Conservation (phyloP, 2,888 invertebrate species). For the Xestia xanthographa region DNA sequence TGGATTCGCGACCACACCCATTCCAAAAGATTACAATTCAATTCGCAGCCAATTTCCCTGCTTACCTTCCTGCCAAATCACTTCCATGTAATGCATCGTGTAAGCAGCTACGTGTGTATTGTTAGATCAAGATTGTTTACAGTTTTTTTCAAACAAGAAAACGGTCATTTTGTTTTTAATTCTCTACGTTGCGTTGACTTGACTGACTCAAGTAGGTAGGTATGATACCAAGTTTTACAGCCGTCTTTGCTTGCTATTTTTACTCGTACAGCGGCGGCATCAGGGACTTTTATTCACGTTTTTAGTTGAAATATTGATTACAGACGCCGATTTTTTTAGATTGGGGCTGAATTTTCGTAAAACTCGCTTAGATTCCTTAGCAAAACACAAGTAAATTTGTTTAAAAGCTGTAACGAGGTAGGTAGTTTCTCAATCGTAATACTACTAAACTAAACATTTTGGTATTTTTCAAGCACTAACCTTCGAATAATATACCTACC, state of each 20-base stretch:
- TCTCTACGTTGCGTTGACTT: not conserved
- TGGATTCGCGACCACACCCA: not conserved
- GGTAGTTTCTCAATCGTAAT: not conserved
- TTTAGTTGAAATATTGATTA: not conserved
- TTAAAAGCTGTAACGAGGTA: not conserved
- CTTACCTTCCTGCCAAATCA: not conserved
- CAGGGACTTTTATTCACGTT: not conserved
- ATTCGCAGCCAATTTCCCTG: not conserved
- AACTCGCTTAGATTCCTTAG: not conserved
- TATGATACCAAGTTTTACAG: slow-evolving; percentile 8
- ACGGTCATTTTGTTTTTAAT: slow-evolving; percentile 25
- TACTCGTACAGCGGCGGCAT: not conserved
- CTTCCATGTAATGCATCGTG: slow-evolving; percentile 3
- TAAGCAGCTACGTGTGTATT: slow-evolving; percentile 10
- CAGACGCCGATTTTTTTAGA: not conserved
- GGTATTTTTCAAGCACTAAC: not conserved
- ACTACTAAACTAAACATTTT: slow-evolving; percentile 6
- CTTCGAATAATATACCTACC: slow-evolving; percentile 22
- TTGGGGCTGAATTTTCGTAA: not conserved
- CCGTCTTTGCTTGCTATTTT: slow-evolving; percentile 3
- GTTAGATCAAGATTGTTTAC: slow-evolving; percentile 38
- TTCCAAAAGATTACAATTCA: not conserved
- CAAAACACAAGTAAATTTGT: not conserved
- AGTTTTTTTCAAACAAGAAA: slow-evolving; percentile 23
- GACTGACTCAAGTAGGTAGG: slow-evolving; percentile 14